phyloP scores from a whole-genome alignment of 2,113 vertebrate genomes.

The Laticauda colubrina region DNA sequence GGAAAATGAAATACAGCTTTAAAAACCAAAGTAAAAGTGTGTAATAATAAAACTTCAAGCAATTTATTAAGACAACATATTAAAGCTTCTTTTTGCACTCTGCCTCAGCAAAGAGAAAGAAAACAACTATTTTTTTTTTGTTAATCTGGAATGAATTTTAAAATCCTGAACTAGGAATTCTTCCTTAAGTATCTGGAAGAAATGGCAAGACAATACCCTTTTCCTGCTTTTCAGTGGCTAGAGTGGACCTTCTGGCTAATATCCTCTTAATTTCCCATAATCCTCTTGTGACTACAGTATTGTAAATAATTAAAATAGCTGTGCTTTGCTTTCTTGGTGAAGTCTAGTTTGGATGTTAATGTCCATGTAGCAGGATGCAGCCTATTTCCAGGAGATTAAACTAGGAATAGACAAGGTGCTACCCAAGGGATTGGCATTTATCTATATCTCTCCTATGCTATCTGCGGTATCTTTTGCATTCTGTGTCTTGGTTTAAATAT shows the following conservation, averaged over 20 bases:
- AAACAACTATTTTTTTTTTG: not conserved
- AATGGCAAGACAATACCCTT: not conserved
- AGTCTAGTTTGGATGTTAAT: not conserved
- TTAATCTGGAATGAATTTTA: not conserved
- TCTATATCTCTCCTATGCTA: not conserved
- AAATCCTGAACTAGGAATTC: not conserved
- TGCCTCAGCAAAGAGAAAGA: not conserved
- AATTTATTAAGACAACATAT: not conserved
- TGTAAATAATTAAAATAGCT: not conserved
- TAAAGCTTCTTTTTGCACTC: not conserved
- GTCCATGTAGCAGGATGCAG: not conserved
- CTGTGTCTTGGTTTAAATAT: not conserved
- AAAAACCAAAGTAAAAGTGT: not conserved
- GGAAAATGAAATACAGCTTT: not conserved
- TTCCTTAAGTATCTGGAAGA: not conserved
- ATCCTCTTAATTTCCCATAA: not conserved
- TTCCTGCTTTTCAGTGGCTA: not conserved
- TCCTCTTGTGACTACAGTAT: not conserved
- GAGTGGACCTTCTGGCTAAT: not conserved
- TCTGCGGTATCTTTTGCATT: not conserved
- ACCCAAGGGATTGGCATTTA: not conserved
- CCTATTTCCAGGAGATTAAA: not conserved
- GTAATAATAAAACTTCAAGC: not conserved
- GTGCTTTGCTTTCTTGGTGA: not conserved
- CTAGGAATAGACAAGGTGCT: not conserved